Base-by-base conservation (phyloP, 2,888 invertebrate species). In the Lasioglossum villosulum region DNA sequence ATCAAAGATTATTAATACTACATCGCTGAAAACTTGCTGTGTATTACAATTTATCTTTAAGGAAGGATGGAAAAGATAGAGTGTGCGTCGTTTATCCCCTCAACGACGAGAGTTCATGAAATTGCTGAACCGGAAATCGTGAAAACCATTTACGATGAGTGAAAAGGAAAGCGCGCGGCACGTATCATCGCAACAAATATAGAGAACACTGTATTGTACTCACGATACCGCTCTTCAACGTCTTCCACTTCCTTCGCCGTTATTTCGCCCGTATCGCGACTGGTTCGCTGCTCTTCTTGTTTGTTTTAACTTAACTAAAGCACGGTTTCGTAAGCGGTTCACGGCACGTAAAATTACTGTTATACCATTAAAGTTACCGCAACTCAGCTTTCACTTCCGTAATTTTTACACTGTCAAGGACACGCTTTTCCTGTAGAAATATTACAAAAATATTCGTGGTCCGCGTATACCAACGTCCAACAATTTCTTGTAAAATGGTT, bases 151-250 rank as follows among this genome's bases (percentile, higher is more conserved):
- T 87, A 73, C 59, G 74, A 68, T 34, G 63, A 66, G 76, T 78
- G 83, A 87, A 87, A 86, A 78, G 45, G 80, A 87, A 87, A 87
- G 86, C 70, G 34, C 2, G 23, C 37, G 16, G 23, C 66, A 23
- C 34, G 34, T 39, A 68, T 23, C 37, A 12, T 68, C 52, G 63
- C 72, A n/a, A 63, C 39, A 39, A 82, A 59, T 72, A 77, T 79
- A 27, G 14, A n/a, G 42, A 83, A 48, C 30, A 66, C 19, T 27
- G 52, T 52, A 27, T 12, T 59, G 12, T 70, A 52, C 10, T 66
- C 23, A 48, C 23, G 37, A 8, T n/a, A 19, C 23, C 27, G 48
- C 77, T 34, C 27, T 30, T 27, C 34, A 8, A 23, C 72, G 10
- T 45, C 48, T 6, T 71, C 34, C 27, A 6, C 45, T 23, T 19